Conservation (phyloP, 2,888 invertebrate species). For the Agrypnus murinus region DNA sequence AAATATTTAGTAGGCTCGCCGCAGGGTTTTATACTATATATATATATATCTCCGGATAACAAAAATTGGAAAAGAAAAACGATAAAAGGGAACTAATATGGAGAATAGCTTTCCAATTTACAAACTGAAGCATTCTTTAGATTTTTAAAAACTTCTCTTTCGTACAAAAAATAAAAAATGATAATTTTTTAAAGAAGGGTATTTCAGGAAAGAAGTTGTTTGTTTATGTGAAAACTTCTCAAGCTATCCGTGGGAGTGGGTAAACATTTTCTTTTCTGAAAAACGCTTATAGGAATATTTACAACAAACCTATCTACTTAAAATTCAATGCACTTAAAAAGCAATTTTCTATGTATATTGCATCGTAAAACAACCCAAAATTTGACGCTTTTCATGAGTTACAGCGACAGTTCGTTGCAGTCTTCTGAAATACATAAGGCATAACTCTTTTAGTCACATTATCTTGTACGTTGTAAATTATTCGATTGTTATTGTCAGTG, state of each 20-base stretch:
- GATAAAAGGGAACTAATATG: conserved; percentile 23
- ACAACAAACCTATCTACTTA: conserved; percentile 32
- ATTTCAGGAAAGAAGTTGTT: no score
- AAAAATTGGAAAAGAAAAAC: conserved; percentile 37
- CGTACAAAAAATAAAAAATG: neutral
- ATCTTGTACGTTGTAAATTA: conserved; percentile 30
- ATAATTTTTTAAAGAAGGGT: no score
- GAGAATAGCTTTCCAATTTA: conserved; percentile 17
- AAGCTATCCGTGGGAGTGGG: neutral
- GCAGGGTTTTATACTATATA: conserved; percentile 38
- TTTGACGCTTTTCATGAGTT: conserved; percentile 45
- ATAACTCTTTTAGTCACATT: conserved; percentile 45
- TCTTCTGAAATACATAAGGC: conserved; percentile 35
- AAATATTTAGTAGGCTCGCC: conserved; percentile 48
- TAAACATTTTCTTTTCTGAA: conserved; percentile 2
- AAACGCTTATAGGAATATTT: conserved; percentile 7
- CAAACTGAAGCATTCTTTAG: no score
- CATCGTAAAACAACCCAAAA: conserved; percentile 45
- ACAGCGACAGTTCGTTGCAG: conserved; percentile 36
- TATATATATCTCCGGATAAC: conserved; percentile 38
- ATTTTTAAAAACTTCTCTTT: no score
- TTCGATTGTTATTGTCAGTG: conserved; percentile 36
- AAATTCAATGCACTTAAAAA: conserved; percentile 47
- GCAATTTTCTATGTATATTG: conserved; percentile 45
- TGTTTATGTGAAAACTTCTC: neutral